Conservation (phyloP, 2,113 vertebrate genomes). For the Cranoglanis bouderius region DNA sequence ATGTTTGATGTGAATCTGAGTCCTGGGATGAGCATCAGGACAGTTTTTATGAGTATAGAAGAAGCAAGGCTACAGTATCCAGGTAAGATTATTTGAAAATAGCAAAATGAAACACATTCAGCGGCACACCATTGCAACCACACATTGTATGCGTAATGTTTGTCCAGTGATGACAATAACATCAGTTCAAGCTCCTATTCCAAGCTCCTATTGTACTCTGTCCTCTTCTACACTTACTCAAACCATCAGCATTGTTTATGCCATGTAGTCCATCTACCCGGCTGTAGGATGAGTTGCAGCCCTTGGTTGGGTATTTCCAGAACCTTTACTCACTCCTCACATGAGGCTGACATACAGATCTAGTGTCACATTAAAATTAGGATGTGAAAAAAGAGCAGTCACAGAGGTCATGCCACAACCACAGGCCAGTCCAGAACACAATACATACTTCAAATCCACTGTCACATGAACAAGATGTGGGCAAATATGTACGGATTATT, state of each 20-base stretch:
- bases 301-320: conserved; percentile 69
- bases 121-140: background rate
- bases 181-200: background rate
- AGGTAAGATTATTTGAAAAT: background rate
- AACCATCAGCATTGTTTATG: conserved; percentile 15
- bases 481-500: background rate
- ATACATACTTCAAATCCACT: conserved; percentile 46
- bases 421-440: conserved; percentile 36
- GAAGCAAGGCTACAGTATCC: background rate
- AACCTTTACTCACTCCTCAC: conserved; percentile 74
- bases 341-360: conserved; percentile 72
- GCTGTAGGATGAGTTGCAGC: background rate
- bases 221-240: conserved; percentile 10
- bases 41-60: background rate
- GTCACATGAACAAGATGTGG: background rate
- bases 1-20: background rate
- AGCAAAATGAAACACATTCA: background rate
- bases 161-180: background rate
- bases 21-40: background rate
- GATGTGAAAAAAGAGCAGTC: conserved; percentile 63
- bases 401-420: conserved; percentile 63
- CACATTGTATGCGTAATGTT: background rate
- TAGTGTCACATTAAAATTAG: conserved; percentile 77
- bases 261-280: background rate
- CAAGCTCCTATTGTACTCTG: background rate